Base-by-base conservation (phyloP, 1,140 invertebrate genomes). In the Hyles vespertilio region DNA sequence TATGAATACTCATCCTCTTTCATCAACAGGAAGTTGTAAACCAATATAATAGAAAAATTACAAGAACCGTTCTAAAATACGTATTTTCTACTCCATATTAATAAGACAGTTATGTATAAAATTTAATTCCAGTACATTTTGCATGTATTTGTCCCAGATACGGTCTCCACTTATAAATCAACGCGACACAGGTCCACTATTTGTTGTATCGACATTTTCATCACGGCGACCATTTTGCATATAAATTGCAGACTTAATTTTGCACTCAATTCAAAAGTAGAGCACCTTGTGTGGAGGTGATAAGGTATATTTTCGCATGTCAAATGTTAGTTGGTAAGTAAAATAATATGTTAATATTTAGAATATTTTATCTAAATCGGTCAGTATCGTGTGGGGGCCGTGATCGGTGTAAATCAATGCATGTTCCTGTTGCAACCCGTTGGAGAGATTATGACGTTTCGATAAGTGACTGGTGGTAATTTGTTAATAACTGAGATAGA, bases 291-390 rank as follows among this genome's bases (percentile, higher is more conserved):
- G 1, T 40, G 36, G 8, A 40, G 4, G 36, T 5, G 0, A 40
- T 40, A 40, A 40, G 36, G 36, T 40, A 5, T 40, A 8, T 40
- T 40, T 40, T 40, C 36, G 5, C 36, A 8, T 40, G 22, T 1
- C 22, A 22, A 22, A 5, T 40, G 2, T 40, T 40, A 0, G 8
- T 40, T 40, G 36, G 36, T 5, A 8, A 5, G 36, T 5, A 40
- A 8, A 40, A 5, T 5, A 40, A 40, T 40, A 40, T 40, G 36
- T 40, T 40, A 40, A 40, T 40, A 40, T 61, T 69, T 56, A 62
- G 61, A 66, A 59, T 71, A 70, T 78, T 79, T 81, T 81, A 78
- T 84, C 79, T 84, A 77, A 79, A 81, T 84, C 79, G 79, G 81
- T 77, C 77, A 80, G 66, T 61, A 69, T 81, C 80, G 81, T 84